Percentiles rank a stretch among this genome's conserved stretches.
These are phyloP conservation scores for Pseudococcus longispinus DNA, from an alignment of 2,888 invertebrate species.

Conservation along the genomic window DNA sequence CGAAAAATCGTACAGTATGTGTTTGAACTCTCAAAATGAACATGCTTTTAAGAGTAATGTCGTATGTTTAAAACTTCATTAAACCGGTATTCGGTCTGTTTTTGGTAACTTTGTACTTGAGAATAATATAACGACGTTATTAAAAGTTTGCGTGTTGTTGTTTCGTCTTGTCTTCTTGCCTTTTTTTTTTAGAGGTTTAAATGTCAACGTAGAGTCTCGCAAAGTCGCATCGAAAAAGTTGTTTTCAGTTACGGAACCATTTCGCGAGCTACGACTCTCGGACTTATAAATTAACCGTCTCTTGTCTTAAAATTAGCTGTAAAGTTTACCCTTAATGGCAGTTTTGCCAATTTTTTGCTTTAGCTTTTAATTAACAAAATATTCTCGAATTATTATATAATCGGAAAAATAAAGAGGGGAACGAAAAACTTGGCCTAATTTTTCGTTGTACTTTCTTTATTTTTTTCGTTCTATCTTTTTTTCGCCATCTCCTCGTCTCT, in stretches of 20 bases:
- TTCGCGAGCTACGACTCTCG: conserved; percentile 13
- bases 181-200: conserved; percentile 36
- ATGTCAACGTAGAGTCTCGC: conserved; percentile 19
- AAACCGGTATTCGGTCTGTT: background rate
- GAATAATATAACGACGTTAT: conserved; percentile 52
- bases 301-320: conserved; percentile 50
- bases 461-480: background rate
- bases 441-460: background rate
- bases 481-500: background rate
- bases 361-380: conserved; percentile 22
- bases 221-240: conserved; percentile 2
- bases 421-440: background rate
- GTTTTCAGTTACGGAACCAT: conserved; percentile 39
- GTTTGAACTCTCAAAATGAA: background rate
- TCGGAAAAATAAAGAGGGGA: background rate
- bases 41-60: background rate
- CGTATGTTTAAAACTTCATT: conserved; percentile 44
- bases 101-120: conserved; percentile 47
- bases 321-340: conserved; percentile 49
- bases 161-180: background rate
- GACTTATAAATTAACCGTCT: conserved; percentile 50
- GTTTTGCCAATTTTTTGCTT: background rate
- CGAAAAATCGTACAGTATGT: background rate
- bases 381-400: conserved; percentile 4
- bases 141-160: conserved; percentile 1